Evolutionary conservation across 2,797 vertebrate species (phyloP).

Genomic region (Sciaenops ocellatus): DNA sequence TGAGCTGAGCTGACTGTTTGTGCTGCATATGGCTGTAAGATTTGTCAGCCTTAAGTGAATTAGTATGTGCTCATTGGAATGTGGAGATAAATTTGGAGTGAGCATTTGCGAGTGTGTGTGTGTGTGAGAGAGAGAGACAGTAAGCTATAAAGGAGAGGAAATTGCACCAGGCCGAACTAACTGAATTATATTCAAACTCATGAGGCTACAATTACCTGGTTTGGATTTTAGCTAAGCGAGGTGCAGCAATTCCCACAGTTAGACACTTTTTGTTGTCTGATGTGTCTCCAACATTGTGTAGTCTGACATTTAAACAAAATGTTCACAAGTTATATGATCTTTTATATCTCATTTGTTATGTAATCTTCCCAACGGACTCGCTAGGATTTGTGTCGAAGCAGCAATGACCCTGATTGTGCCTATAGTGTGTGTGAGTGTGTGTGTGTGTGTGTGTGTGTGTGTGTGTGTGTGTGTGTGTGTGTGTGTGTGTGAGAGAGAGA

Average conservation of each 20-base stretch:
- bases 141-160: constrained; percentile 49
- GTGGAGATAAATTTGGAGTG: constrained; percentile 55
- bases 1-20: constrained; percentile 58
- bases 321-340: constrained; percentile 9
- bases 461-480: too few relatives aligned
- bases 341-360: background rate
- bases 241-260: constrained; percentile 4
- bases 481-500: too few relatives aligned
- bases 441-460: too few relatives aligned
- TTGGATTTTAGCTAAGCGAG: constrained; percentile 24
- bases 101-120: background rate
- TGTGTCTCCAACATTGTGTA: background rate
- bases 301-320: constrained; percentile 4
- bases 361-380: background rate
- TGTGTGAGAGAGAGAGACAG: constrained; percentile 20
- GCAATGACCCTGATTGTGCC: too few relatives aligned
- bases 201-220: constrained; percentile 45
- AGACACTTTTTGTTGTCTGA: constrained; percentile 6
- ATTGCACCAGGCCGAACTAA: constrained; percentile 55
- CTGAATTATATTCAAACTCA: constrained; percentile 50
- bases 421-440: too few relatives aligned
- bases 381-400: background rate
- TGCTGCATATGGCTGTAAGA: constrained; percentile 33
- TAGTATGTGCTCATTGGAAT: constrained; percentile 58
- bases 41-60: constrained; percentile 73